Evolutionary conservation across 2,113 vertebrate species (phyloP).

Genomic region (Zosterops borbonicus): DNA sequence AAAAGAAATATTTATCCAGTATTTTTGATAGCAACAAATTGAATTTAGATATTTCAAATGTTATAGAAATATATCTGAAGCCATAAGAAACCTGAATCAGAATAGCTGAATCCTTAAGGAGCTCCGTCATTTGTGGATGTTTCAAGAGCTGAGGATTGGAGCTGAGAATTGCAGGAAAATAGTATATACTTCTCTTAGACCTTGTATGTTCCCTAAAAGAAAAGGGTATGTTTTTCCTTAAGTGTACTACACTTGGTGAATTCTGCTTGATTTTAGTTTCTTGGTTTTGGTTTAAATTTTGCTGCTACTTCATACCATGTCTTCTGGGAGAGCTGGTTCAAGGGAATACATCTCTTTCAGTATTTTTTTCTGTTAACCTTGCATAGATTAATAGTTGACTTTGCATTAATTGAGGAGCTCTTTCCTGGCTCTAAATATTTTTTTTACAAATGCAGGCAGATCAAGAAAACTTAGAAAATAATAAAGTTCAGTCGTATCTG

Average conservation of each 20-base stretch:
- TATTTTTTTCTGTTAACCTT: neutral
- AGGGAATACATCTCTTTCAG: neutral
- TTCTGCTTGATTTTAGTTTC: neutral
- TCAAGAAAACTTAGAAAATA: neutral
- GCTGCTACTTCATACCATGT: neutral
- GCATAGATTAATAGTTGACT: neutral
- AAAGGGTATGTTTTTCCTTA: rapidly evolving
- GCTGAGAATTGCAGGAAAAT: neutral
- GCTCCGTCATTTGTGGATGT: neutral
- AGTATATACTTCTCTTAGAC: neutral
- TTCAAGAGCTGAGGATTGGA: neutral
- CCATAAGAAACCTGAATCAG: neutral
- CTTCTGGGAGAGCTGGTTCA: neutral
- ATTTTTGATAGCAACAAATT: neutral
- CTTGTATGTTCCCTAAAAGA: neutral
- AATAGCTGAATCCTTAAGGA: neutral
- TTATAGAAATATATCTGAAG: neutral
- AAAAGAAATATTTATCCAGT: neutral
- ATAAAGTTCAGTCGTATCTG: neutral
- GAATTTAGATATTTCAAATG: neutral
- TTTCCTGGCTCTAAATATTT: neutral
- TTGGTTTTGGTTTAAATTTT: neutral
- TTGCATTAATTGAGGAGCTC: neutral
- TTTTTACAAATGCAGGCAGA: neutral
- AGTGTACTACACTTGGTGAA: neutral